Evolutionary conservation across 2,113 vertebrate species (phyloP).

Genomic region (Paralichthys olivaceus): DNA sequence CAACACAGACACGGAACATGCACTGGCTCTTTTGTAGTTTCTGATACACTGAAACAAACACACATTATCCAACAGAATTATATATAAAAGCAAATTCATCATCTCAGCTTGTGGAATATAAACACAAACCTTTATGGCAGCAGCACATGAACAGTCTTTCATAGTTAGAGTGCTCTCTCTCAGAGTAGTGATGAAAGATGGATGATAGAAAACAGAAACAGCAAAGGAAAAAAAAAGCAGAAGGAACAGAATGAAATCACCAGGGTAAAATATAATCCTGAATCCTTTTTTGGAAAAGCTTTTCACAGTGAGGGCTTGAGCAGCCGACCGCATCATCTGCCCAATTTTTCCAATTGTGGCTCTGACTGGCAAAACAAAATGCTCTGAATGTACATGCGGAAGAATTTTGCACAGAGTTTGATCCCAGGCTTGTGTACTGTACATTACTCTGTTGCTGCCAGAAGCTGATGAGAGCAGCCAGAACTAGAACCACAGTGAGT

Average conservation of each 20-base stretch:
- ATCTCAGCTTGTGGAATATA: slow-evolving; percentile 6
- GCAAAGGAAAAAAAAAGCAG: no score
- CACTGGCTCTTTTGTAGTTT: background rate
- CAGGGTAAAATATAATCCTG: slow-evolving; percentile 8
- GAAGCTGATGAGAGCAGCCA: slow-evolving; percentile 56
- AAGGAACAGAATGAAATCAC: background rate
- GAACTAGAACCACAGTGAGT: slow-evolving; percentile 59
- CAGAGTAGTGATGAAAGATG: no score
- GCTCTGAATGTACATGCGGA: background rate
- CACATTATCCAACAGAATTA: background rate
- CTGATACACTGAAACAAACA: background rate
- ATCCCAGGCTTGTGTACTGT: slow-evolving; percentile 13
- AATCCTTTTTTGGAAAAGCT: no score
- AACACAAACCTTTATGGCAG: slow-evolving; percentile 14
- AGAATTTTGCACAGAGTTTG: slow-evolving; percentile 12
- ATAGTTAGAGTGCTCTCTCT: no score
- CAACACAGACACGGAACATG: background rate
- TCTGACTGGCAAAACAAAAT: slow-evolving; percentile 2
- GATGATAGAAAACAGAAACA: background rate
- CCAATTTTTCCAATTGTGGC: background rate
- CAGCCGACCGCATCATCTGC: background rate
- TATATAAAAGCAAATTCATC: slow-evolving; percentile 1
- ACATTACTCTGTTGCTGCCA: slow-evolving; percentile 35
- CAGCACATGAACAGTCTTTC: slow-evolving; percentile 61
- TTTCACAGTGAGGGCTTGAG: no score